Conservation (phyloP, 2,113 vertebrate genomes). For the Drymodes brunneopygia region DNA sequence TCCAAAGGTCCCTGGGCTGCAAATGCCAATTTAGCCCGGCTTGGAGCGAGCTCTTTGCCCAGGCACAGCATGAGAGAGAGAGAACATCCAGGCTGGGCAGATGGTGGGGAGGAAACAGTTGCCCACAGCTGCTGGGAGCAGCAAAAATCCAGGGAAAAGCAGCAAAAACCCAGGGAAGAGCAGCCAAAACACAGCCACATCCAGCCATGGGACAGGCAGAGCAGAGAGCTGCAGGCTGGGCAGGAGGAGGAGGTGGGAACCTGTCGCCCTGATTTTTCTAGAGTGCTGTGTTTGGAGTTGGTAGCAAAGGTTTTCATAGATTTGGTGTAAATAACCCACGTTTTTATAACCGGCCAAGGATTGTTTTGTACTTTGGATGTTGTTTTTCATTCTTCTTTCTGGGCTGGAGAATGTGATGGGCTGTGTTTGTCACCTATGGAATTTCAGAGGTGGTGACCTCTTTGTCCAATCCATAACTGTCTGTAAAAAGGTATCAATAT, state of each 20-base stretch:
- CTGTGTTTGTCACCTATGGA: no score
- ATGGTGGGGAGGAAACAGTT: slow-evolving; percentile 1
- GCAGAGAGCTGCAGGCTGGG: neutral
- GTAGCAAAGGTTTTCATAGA: no score
- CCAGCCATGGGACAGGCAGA: neutral
- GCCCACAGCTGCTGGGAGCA: slow-evolving; percentile 35
- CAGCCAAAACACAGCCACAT: neutral
- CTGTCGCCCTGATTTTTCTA: no score
- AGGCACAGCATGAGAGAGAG: neutral
- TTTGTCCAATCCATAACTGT: no score
- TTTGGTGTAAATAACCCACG: no score
- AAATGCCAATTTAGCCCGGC: neutral
- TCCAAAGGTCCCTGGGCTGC: neutral
- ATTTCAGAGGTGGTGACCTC: no score
- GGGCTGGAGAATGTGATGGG: no score
- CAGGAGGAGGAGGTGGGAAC: neutral
- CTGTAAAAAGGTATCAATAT: no score
- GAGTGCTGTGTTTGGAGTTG: no score
- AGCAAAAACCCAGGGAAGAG: neutral
- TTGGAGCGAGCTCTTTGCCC: neutral
- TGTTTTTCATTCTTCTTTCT: no score
- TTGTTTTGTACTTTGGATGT: no score
- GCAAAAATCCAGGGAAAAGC: neutral
- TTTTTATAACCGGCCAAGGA: no score
- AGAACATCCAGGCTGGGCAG: slow-evolving; percentile 15